Evolutionary conservation across 2,888 invertebrate species (phyloP).

Genomic region (Tetramorium bicarinatum): DNA sequence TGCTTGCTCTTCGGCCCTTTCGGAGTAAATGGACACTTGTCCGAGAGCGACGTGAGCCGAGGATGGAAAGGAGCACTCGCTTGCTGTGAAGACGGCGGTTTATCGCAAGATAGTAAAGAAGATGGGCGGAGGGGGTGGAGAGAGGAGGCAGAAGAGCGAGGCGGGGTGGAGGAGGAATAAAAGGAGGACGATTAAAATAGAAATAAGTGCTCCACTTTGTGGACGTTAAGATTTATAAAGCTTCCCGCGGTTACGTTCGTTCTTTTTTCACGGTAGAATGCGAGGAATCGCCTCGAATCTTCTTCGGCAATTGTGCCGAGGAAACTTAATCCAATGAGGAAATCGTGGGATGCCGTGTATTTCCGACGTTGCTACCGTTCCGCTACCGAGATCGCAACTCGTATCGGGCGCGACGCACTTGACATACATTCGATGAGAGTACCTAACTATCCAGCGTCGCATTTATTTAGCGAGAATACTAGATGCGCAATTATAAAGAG

Average conservation of each 20-base stretch:
- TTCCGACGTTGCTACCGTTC: neutral
- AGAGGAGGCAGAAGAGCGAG: neutral
- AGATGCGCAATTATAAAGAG: neutral
- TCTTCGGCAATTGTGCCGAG: slow-evolving; percentile 11
- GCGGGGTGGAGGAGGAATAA: slow-evolving; percentile 24
- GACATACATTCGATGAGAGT: neutral
- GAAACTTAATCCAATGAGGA: slow-evolving; percentile 41
- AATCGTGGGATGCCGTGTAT: neutral
- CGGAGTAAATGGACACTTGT: slow-evolving; percentile 72
- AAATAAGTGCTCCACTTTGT: slow-evolving; percentile 72
- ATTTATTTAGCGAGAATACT: neutral
- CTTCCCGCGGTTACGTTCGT: slow-evolving; percentile 52
- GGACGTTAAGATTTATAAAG: slow-evolving; percentile 66
- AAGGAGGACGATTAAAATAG: slow-evolving; percentile 71
- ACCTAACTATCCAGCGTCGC: neutral
- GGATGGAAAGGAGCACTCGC: slow-evolving; percentile 61
- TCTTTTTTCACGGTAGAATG: neutral
- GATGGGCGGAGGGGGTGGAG: neutral
- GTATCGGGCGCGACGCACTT: neutral
- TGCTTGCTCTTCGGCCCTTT: slow-evolving; percentile 57
- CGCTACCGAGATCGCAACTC: neutral
- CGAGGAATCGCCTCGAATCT: slow-evolving; percentile 23
- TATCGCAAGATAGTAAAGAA: slow-evolving; percentile 59
- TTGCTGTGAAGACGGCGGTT: slow-evolving; percentile 58
- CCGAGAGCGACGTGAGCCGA: slow-evolving; percentile 58